A percentile compares a stretch with the other conserved stretches of the same genome.
phyloP scores from a whole-genome alignment of 1,140 invertebrate species.

The Drosophila elegans region DNA sequence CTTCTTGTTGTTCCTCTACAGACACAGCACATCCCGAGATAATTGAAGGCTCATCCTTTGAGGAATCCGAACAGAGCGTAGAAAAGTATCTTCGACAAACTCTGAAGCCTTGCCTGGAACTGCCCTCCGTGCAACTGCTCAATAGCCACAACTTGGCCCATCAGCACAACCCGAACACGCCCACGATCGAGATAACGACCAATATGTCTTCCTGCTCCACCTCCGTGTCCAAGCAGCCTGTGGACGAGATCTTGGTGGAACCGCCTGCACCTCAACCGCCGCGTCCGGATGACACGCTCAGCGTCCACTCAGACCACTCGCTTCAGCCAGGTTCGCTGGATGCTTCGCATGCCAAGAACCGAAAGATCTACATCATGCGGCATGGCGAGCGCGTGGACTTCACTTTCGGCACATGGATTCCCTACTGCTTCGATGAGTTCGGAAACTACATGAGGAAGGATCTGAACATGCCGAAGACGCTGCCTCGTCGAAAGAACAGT shows the following conservation, averaged over 20 bases:
- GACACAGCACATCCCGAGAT: constrained; percentile 63
- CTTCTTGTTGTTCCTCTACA: neutral
- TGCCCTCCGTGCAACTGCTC: constrained; percentile 65
- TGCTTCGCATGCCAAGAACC: constrained; percentile 50
- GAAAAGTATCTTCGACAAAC: constrained; percentile 80
- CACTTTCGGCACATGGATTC: constrained; percentile 95
- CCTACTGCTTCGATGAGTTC: constrained; percentile 93
- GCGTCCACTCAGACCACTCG: constrained; percentile 69
- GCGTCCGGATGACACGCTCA: constrained; percentile 72
- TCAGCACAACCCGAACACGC: constrained; percentile 73
- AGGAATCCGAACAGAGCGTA: constrained; percentile 80
- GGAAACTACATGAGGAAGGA: constrained; percentile 93
- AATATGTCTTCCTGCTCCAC: constrained; percentile 72
- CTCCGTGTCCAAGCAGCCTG: constrained; percentile 50
- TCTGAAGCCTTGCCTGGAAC: constrained; percentile 72
- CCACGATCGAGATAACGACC: constrained; percentile 73
- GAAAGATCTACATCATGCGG: constrained; percentile 90
- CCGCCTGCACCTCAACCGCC: constrained; percentile 58
- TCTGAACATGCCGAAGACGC: constrained; percentile 93
- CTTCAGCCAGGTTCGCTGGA: constrained; percentile 39
- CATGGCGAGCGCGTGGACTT: constrained; percentile 93
- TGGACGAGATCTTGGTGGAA: constrained; percentile 77
- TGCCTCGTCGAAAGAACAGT: constrained; percentile 87
- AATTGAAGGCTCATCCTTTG: constrained; percentile 76
- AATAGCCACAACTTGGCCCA: constrained; percentile 56